Evolutionary conservation across 2,888 invertebrate species (phyloP), one percentile per base, ranked within the genome.

Genomic region (Salpingus planirostris): DNA sequence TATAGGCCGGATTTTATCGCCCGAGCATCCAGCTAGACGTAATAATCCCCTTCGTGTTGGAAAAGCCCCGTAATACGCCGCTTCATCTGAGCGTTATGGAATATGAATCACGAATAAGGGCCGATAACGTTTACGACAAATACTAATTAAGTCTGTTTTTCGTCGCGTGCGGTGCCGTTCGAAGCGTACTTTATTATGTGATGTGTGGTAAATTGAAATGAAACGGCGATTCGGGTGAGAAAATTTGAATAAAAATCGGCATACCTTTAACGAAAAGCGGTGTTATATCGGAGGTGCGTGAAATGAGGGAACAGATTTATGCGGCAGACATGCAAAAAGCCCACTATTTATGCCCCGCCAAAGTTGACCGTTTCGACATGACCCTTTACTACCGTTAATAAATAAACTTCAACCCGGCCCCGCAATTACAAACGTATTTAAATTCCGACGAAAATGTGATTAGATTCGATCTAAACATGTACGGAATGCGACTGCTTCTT

Each of bases 111-210:
- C 18, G 18, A 18, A 18, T 6, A 18, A 18, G 18, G 8, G 8
- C 18, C 8, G 18, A 18, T 8, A 18, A 18, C 18, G 8, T 18
- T 18, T 18, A 18, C 18, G 18, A 8, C 18, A 18, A 18, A 18
- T 18, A 18, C 5, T 18, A 6, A 18, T 18, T 18, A 29, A 22
- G 21, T 22, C 29, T 29, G 5, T 11, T 37, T 27, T 12, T 18
- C 7, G 31, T 32, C 15, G 32, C 37, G 33, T 37, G 37, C 5
- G 5, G 18, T 37, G 15, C 11, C 12, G 14, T 24, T 31, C 31
- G 31, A 36, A 36, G 22, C 10, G 15, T 29, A 33, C 32, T 37
- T 37, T 33, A 37, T 37, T 33, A 23, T 29, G 29, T 25, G 29
- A 21, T 24, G 18, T 18, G 18, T 8, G 18, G 18, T 8, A 18